These are phyloP conservation scores for Hylaea fasciaria DNA, from an alignment of 2,888 invertebrate species.

Conservation along the genomic window DNA sequence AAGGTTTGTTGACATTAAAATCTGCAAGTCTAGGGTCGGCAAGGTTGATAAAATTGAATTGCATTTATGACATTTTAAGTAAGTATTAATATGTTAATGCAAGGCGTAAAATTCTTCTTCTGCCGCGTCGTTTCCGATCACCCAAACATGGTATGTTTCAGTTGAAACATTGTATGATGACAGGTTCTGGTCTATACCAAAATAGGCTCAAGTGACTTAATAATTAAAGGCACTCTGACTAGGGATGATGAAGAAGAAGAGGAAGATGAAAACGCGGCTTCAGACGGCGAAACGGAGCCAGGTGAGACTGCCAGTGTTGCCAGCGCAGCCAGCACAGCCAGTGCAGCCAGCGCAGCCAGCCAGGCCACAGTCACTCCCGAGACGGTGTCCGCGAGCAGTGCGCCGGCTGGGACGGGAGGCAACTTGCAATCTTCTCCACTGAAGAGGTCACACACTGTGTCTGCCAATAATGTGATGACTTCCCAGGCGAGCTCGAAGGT, in stretches of 20 bases:
- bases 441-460: conserved; percentile 74
- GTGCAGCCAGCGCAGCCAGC: conserved; percentile 65
- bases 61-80: no score
- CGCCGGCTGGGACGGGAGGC: conserved; percentile 57
- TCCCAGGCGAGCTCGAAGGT: conserved; percentile 50
- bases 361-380: conserved; percentile 75
- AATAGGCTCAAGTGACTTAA: no score
- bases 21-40: no score
- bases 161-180: no score
- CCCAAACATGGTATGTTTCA: no score
- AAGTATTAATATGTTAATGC: no score
- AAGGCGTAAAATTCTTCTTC: no score
- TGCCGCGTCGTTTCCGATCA: no score
- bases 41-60: no score
- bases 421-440: conserved; percentile 63
- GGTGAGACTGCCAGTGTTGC: conserved; percentile 61
- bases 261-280: conserved; percentile 63
- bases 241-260: conserved; percentile 55
- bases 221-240: no score
- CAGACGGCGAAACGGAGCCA: conserved; percentile 62
- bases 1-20: no score
- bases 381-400: conserved; percentile 71
- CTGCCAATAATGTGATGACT: conserved; percentile 56
- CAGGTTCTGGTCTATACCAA: no score
- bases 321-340: conserved; percentile 64